phyloP scores from a whole-genome alignment of 30 jellyfish, hydroid and myxozoan species.

The Catostylus mosaicus region DNA sequence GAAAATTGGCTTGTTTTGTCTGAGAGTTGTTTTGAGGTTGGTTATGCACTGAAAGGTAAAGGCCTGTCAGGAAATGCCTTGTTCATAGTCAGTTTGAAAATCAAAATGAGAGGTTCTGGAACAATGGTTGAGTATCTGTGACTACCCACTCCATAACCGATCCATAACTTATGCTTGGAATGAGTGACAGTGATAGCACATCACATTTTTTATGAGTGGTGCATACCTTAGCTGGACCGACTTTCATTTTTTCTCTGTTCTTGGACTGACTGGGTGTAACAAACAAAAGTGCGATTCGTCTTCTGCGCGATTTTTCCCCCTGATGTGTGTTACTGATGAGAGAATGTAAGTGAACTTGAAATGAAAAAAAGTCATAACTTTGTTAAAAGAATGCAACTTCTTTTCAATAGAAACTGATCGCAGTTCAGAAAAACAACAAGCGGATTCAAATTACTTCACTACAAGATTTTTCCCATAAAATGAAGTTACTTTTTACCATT shows the following conservation, averaged over 20 bases:
- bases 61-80: constrained; percentile 39
- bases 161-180: background rate
- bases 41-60: constrained; percentile 11
- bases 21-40: constrained; percentile 45
- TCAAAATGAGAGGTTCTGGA: constrained; percentile 11
- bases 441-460: constrained; percentile 47
- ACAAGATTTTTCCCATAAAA: constrained; percentile 60
- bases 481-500: constrained; percentile 38
- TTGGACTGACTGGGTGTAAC: background rate
- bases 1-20: constrained; percentile 24
- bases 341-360: constrained; percentile 17
- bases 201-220: background rate
- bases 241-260: background rate
- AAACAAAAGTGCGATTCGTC: too few species aligned
- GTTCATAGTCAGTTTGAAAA: constrained; percentile 25
- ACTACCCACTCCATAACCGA: background rate
- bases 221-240: background rate
- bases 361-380: constrained; percentile 30
- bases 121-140: constrained; percentile 2
- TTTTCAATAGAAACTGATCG: constrained; percentile 48
- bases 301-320: too few species aligned
- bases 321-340: constrained; percentile 33
- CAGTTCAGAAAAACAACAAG: constrained; percentile 52
- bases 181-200: background rate
- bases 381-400: constrained; percentile 18